Evolutionary conservation across 1,140 invertebrate species (phyloP), one percentile per base, ranked within the genome.

Genomic region (Bemisia tabaci): DNA sequence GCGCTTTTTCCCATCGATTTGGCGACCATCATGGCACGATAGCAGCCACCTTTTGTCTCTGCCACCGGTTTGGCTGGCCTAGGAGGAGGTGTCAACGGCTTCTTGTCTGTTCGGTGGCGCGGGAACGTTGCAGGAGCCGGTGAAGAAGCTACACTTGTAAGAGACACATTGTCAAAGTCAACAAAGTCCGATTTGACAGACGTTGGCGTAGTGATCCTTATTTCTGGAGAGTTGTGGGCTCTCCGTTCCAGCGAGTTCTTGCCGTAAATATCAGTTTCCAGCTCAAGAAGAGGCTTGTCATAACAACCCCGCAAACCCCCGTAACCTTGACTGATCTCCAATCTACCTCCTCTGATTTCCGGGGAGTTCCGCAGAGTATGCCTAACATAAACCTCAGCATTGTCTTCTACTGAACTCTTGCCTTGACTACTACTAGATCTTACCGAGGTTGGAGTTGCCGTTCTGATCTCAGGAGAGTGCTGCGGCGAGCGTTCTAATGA

Each of bases 11-110:
- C 77, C 59, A 81, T 78, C 68, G 78, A 78, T 67, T 76, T 76
- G 5, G 80, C 80, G 62, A 80, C 79, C 70, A 80, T 78, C 74
- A 81, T 80, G 17, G 79, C 80, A 72, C 78, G 72, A 63, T 81
- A 80, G 63, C 80, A 79, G 11, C 79, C 76, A 62, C 77, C 76
- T 62, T 75, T 77, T 21, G 70, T 65, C 23, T 71, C 33, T 26
- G 67, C 70, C 69, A 69, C 25, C 71, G 66, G 66, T 22, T 68
- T 70, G 12, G 68, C 70, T 66, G 79, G 80, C 27, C 80, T 74
- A 60, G 80, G 80, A 25, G 79, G 80, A 12, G 80, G 80, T 68
- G 79, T 76, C 1, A 80, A 80, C 2, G 80, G 80, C 12, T 74
- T 77, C 12, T 68, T 70, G 59, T 79, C 75, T 0, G 70, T 27